Evolutionary conservation across 2,113 vertebrate species (phyloP), one percentile per base, ranked within the genome.

Genomic region (Tylochromis polylepis): DNA sequence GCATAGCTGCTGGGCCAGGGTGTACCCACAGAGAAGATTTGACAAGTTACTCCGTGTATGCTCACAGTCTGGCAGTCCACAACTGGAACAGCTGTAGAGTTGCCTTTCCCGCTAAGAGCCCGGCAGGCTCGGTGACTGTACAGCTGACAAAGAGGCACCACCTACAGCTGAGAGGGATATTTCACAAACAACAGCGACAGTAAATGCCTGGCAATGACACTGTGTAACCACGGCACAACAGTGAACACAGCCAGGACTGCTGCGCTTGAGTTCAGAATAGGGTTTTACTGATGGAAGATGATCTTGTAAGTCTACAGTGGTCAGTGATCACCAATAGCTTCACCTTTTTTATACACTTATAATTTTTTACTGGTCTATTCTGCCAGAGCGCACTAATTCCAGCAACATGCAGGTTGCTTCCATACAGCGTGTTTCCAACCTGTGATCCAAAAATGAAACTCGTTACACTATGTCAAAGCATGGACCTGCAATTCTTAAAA

Each of bases 21-120:
- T 81, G 55, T 41, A 82, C 57, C 55, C 72, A 85, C 82, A 81
- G 82, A 12, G 62, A 86, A 84, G 77, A 87, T 41, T 84, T 86
- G 84, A 88, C 72, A 53, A 80, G 84, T 88, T 38, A 24, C 82
- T 88, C 46, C 65, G 7, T 3, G 43, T 83, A 72, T 60, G 29
- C 78, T 84, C 49, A 57, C 31, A 9, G 75, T 72, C 78, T 86
- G 85, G 80, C 83, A 51, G 65, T 81, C 77, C 62, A 51, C 79
- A 51, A 27, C 67, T 82, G 82, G 79, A 88, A 81, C 67, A 34
- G 60, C 88, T 87, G 43, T 16, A 24, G 10, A 55, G 89, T 65
- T 31, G 49, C 18, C 20, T 53, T 62, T 56, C 85, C 53, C 31
- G 51, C 81, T 46, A 20, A 2, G 57, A 80, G 83, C 70, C 60